phyloP scores from a whole-genome alignment of 2,113 vertebrate genomes.

The Cheirogaleus medius region DNA sequence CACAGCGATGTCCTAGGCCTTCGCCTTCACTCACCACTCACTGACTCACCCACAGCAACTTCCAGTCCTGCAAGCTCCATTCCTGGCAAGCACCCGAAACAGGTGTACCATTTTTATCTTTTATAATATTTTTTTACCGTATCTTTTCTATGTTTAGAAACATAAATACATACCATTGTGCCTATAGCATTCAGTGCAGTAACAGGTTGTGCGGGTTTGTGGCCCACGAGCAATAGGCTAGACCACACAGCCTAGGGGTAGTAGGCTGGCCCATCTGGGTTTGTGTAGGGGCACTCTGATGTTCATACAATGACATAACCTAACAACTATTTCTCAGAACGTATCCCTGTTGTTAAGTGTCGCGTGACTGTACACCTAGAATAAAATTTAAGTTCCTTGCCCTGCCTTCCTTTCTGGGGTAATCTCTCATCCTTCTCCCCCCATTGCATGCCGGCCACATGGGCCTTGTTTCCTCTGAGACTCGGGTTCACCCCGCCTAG shows the following conservation, averaged over 20 bases:
- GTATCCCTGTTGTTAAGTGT: no score
- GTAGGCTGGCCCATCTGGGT: not conserved
- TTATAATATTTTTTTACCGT: not conserved
- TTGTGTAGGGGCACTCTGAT: not conserved
- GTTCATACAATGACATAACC: not conserved
- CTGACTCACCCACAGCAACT: not conserved
- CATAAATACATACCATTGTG: not conserved
- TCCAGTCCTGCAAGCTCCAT: not conserved
- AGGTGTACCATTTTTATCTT: not conserved
- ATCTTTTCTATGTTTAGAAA: not conserved
- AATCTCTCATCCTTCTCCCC: not conserved
- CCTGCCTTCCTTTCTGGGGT: not conserved
- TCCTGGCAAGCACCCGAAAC: not conserved
- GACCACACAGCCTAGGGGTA: not conserved
- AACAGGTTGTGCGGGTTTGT: not conserved
- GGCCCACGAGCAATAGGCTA: not conserved
- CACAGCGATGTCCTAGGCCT: not conserved
- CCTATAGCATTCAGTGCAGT: not conserved
- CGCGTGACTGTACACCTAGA: not conserved
- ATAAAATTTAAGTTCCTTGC: not conserved
- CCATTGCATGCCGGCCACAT: not conserved
- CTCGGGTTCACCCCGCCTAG: no score
- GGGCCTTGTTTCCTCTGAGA: not conserved
- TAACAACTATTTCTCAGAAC: not conserved
- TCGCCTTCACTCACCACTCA: no score